Evolutionary conservation across 1,140 invertebrate species (phyloP).

Genomic region (Musca domestica): DNA sequence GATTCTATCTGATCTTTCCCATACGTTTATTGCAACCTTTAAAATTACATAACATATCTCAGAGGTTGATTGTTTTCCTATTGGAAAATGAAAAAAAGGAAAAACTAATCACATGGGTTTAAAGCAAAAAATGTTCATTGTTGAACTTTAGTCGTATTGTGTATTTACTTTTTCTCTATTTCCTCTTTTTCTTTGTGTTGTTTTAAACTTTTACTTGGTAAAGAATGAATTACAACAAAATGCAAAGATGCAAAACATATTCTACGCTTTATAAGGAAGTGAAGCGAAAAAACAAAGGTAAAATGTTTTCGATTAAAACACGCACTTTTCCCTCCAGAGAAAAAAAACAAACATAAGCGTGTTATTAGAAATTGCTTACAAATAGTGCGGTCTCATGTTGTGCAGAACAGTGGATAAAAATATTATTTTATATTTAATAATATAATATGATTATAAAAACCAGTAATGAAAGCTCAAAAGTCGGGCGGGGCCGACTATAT

Average conservation of each 20-base stretch:
- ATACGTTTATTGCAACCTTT: neutral
- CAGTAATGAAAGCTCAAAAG: too few species aligned
- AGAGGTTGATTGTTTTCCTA: neutral
- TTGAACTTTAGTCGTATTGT: conserved; percentile 4
- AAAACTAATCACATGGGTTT: neutral
- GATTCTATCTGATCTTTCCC: too few species aligned
- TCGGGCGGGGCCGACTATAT: too few species aligned
- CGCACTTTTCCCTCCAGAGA: neutral
- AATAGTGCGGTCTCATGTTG: too few species aligned
- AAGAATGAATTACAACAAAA: neutral
- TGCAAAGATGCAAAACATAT: neutral
- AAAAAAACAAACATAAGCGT: too few species aligned
- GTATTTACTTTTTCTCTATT: too few species aligned
- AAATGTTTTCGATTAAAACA: conserved; percentile 16
- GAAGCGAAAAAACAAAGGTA: neutral
- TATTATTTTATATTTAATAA: too few species aligned
- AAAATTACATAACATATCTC: neutral
- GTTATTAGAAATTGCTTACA: too few species aligned
- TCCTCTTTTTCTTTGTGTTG: neutral
- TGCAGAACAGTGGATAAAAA: too few species aligned
- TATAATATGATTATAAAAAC: too few species aligned
- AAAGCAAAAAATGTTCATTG: neutral
- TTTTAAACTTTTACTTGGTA: neutral
- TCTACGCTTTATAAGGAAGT: neutral
- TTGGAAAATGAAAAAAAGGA: neutral